phyloP scores from a whole-genome alignment of 2,888 invertebrate genomes.

The Erebia ligea region DNA sequence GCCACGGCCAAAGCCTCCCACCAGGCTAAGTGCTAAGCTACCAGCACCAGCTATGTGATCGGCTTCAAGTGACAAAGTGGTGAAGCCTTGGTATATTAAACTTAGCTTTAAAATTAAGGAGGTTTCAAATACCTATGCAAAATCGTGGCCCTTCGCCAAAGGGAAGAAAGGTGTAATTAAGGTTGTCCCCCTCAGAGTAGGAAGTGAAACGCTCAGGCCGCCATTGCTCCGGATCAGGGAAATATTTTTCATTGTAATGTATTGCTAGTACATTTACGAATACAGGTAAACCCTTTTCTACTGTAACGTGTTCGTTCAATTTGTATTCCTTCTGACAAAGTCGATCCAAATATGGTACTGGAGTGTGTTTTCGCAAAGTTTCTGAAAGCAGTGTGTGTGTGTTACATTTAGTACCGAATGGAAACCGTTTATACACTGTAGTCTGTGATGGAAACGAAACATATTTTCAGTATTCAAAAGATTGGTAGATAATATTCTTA shows the following conservation, averaged over 20 bases:
- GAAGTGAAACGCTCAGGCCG: constrained; percentile 58
- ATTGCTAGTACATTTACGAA: constrained; percentile 61
- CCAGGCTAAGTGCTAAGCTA: too few species aligned
- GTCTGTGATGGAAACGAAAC: neutral
- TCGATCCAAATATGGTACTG: constrained; percentile 60
- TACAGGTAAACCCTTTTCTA: constrained; percentile 61
- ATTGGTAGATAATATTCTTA: neutral
- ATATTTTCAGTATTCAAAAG: neutral
- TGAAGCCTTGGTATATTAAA: too few species aligned
- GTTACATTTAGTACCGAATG: too few species aligned
- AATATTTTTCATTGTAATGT: constrained; percentile 58
- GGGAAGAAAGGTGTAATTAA: constrained; percentile 60
- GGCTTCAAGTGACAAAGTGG: too few species aligned
- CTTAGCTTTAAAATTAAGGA: too few species aligned
- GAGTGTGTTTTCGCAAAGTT: constrained; percentile 63
- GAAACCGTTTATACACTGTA: too few species aligned
- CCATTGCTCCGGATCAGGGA: constrained; percentile 63
- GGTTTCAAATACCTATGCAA: constrained; percentile 46
- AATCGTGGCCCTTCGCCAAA: constrained; percentile 71
- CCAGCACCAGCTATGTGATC: too few species aligned
- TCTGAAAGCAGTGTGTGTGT: constrained; percentile 52
- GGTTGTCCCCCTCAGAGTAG: constrained; percentile 57
- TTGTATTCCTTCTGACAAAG: constrained; percentile 55
- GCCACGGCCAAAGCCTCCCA: too few species aligned
- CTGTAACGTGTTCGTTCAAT: constrained; percentile 55